A percentile compares a stretch with the other conserved stretches of the same genome.
Conservation (phyloP, 2,113 vertebrate genomes). For the Ailurus styani region DNA sequence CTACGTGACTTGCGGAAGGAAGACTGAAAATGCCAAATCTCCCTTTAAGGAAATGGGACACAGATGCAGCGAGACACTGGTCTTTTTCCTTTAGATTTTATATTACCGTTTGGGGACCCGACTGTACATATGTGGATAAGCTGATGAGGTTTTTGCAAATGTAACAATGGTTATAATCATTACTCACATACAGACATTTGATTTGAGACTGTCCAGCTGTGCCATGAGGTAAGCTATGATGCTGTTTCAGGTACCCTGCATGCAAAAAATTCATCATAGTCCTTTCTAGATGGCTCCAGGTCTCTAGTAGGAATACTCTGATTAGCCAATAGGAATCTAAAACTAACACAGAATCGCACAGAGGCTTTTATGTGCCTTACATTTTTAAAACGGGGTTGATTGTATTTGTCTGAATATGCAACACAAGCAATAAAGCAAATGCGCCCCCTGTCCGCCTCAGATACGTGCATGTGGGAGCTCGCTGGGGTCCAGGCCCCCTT, state of each 20-base stretch:
- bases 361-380: conserved; percentile 83
- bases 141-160: conserved; percentile 26
- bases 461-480: accelerated
- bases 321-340: conserved; percentile 60
- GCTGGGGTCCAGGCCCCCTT: background rate
- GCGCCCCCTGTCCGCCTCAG: background rate
- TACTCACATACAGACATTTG: conserved; percentile 41
- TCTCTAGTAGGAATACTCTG: conserved; percentile 60
- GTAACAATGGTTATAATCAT: background rate
- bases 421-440: conserved; percentile 62
- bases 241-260: conserved; percentile 69
- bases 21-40: conserved; percentile 79
- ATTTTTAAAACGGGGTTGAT: conserved; percentile 76
- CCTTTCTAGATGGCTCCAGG: conserved; percentile 70
- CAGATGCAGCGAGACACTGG: conserved; percentile 51
- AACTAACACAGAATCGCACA: conserved; percentile 71
- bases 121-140: conserved; percentile 58
- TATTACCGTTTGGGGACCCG: conserved; percentile 31
- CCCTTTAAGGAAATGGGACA: conserved; percentile 20
- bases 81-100: conserved; percentile 48
- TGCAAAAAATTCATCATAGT: conserved; percentile 35
- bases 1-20: background rate
- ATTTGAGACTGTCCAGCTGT: conserved; percentile 43
- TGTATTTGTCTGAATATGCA: conserved; percentile 75
- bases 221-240: conserved; percentile 45